Base-by-base conservation (phyloP, 2,797 vertebrate species). In the Rhynchonycteris naso region DNA sequence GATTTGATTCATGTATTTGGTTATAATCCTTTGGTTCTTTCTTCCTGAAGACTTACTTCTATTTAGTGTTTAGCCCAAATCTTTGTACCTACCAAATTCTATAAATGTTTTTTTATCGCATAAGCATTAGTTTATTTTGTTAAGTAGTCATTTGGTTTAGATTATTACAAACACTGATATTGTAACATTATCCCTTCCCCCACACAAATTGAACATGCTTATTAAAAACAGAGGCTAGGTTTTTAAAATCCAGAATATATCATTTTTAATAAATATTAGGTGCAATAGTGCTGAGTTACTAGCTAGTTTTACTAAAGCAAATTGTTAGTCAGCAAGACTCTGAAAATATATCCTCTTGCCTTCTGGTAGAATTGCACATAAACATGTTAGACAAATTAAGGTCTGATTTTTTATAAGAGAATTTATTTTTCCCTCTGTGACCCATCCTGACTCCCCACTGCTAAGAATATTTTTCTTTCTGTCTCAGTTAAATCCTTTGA, bases 351-450 rank as follows among this genome's bases (percentile, higher is more conserved):
- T 52, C 33, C 24, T 90, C 16, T 85, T 82, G 79, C 14, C 75
- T 88, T 91, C 84, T 76, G 74, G 54, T 38, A 94, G 75, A 35
- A 96, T 79, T 88, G 4, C 14, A 33, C 43, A 68, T 95, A 88
- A 82, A 72, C 22, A 68, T 87, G 90, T n/a, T 83, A 75, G 58
- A 75, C 35, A 93, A 95, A 93, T 84, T 94, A 92, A 93, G 88
- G 68, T 79, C 43, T 91, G 14, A n/a, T 79, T 95, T 79, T 96
- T 88, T 76, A 81, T 0, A 47, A 93, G 68, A 94, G 87, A 82
- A 96, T 85, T 72, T 18, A 82, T 95, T 92, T 47, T 95, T 94
- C 7, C 61, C 28, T 95, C 12, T 71, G 43, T 94, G 93, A 93
- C 59, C 54, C 38, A 90, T 95, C 95, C 38, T 86, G 88, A 79